phyloP scores from a whole-genome alignment of 2,888 invertebrate genomes.

The Emmelina monodactyla region DNA sequence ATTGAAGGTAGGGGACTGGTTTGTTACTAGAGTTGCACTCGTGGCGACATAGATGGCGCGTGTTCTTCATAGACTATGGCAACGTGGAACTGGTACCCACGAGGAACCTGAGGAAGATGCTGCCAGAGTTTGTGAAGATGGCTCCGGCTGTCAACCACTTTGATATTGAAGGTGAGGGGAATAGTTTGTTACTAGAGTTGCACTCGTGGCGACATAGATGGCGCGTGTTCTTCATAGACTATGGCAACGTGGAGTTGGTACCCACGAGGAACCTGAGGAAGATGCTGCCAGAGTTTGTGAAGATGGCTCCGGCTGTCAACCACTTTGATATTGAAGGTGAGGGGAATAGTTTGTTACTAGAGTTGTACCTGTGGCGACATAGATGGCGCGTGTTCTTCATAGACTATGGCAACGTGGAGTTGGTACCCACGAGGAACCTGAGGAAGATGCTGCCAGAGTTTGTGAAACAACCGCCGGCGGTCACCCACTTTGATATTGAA shows the following conservation, averaged over 20 bases:
- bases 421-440: conserved; percentile 22
- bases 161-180: conserved; percentile 28
- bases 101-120: conserved; percentile 31
- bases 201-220: no score
- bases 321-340: conserved; percentile 28
- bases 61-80: conserved; percentile 40
- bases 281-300: conserved; percentile 39
- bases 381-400: conserved; percentile 26
- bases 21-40: no score
- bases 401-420: conserved; percentile 35
- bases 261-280: conserved; percentile 28
- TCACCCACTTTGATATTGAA: conserved; percentile 23
- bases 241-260: conserved; percentile 29
- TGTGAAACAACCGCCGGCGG: conserved; percentile 25
- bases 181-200: no score
- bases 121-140: conserved; percentile 31
- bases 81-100: conserved; percentile 26
- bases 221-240: conserved; percentile 32
- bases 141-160: conserved; percentile 26
- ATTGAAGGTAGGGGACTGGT: no score
- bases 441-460: conserved; percentile 46
- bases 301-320: conserved; percentile 24
- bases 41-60: no score
- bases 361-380: no score
- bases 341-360: no score